Percentiles rank a stretch among this genome's conserved stretches.
These are phyloP conservation scores for Smittia sp. DNA, from an alignment of 2,888 invertebrate species.

Conservation along the genomic window DNA sequence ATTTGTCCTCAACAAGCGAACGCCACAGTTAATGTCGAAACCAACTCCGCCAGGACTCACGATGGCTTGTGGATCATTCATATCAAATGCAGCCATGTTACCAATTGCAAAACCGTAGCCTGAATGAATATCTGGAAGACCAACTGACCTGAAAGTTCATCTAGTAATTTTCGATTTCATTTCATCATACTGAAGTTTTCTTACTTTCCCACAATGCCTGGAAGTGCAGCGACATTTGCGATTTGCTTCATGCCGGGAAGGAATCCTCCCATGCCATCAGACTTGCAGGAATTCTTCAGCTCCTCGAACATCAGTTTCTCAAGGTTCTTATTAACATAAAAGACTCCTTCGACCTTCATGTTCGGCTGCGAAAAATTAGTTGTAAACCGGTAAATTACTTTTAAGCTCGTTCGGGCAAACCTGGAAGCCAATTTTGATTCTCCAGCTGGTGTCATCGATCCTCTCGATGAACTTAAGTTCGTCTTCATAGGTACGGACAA, in stretches of 20 bases:
- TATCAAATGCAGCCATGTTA: conserved; percentile 99
- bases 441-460: conserved; percentile 79
- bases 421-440: conserved; percentile 91
- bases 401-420: not conserved
- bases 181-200: not conserved
- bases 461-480: conserved; percentile 92
- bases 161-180: not conserved
- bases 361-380: conserved; percentile 70
- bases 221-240: conserved; percentile 96
- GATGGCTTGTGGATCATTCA: conserved; percentile 84
- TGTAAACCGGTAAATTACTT: not conserved
- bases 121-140: conserved; percentile 94
- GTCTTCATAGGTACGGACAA: conserved; percentile 86
- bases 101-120: conserved; percentile 99
- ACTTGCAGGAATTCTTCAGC: conserved; percentile 82
- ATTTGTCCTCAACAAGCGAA: conserved; percentile 91
- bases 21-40: conserved; percentile 99
- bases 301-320: conserved; percentile 98
- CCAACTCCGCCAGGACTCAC: conserved; percentile 98
- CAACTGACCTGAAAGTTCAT: conserved; percentile 58
- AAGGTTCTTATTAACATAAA: conserved; percentile 89
- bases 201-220: conserved; percentile 83
- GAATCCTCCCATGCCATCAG: conserved; percentile 91
- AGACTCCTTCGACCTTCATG: conserved; percentile 98
- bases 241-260: conserved; percentile 98